These are phyloP conservation scores for Pogonocichla stellata DNA, from an alignment of 2,113 vertebrate genomes.

Conservation along the genomic window DNA sequence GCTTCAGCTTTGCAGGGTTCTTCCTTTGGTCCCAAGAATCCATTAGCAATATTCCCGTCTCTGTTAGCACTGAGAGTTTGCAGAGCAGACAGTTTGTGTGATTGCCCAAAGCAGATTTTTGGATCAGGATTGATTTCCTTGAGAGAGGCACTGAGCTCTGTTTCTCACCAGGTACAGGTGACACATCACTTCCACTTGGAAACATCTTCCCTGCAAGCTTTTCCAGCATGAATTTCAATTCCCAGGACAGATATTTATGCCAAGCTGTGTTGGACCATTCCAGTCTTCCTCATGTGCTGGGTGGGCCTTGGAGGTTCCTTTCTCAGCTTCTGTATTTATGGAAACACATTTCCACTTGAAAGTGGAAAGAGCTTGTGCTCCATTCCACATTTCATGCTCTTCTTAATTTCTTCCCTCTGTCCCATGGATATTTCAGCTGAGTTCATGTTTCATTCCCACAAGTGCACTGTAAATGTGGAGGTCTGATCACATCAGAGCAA, in stretches of 20 bases:
- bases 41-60: neutral
- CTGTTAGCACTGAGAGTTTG: neutral
- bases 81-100: neutral
- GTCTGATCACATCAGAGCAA: neutral
- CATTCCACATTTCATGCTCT: neutral
- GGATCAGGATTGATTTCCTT: neutral
- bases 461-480: neutral
- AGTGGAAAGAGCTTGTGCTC: neutral
- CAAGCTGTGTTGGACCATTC: neutral
- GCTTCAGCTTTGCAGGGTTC: neutral
- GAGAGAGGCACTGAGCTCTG: neutral
- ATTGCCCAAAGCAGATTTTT: neutral
- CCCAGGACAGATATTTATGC: neutral
- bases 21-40: neutral
- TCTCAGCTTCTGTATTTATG: accelerated
- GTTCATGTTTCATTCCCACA: neutral
- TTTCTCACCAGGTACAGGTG: neutral
- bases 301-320: neutral
- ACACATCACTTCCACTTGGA: neutral
- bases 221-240: neutral
- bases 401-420: neutral
- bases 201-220: neutral
- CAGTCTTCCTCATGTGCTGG: neutral
- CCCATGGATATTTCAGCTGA: neutral
- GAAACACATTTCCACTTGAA: neutral